These are phyloP conservation scores for Hetaerina americana DNA, from an alignment of 1,140 invertebrate species.

Conservation along the genomic window DNA sequence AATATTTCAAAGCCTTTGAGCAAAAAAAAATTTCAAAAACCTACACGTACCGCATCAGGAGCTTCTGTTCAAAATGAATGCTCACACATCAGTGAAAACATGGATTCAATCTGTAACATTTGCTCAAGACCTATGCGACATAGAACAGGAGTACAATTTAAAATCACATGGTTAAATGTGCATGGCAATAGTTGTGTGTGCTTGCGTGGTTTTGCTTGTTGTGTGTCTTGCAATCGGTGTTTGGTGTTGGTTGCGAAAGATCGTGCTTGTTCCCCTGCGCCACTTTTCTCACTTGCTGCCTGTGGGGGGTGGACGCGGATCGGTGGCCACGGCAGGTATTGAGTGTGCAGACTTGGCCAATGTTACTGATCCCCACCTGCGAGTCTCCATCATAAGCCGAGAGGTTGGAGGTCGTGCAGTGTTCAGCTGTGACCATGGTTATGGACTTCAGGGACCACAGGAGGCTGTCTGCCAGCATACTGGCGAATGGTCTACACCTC, in stretches of 20 bases:
- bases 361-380: constrained; percentile 35
- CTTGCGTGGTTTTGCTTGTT: too few species aligned
- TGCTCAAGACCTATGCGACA: too few species aligned
- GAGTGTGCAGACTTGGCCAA: constrained; percentile 57
- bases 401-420: constrained; percentile 62
- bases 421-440: constrained; percentile 67
- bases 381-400: constrained; percentile 53
- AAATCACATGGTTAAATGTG: too few species aligned
- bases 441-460: constrained; percentile 53
- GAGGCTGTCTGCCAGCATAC: constrained; percentile 61
- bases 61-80: too few species aligned
- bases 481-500: constrained; percentile 64
- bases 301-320: neutral
- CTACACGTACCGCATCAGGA: too few species aligned
- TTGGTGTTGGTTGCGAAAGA: neutral
- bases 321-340: constrained; percentile 35
- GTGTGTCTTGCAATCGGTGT: neutral
- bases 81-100: too few species aligned
- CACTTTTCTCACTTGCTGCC: neutral
- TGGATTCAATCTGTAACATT: too few species aligned
- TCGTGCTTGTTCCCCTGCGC: neutral
- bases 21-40: too few species aligned
- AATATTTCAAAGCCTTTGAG: too few species aligned
- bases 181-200: too few species aligned
- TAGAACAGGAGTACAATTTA: too few species aligned